Evolutionary conservation across 2,888 invertebrate genomes (phyloP).

Genomic region (Harmothoe impar): DNA sequence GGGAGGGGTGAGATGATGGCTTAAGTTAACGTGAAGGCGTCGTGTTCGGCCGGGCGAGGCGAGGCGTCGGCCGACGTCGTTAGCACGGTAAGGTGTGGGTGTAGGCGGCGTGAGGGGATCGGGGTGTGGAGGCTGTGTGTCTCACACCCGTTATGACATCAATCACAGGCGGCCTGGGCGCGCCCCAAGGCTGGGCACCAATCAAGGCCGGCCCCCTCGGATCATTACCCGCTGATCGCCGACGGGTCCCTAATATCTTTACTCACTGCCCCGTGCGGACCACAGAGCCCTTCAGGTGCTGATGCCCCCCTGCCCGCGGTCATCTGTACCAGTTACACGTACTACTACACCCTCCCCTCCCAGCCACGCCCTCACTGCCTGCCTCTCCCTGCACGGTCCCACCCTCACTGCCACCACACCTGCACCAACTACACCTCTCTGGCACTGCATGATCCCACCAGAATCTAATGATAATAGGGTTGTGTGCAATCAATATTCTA

Average conservation of each 20-base stretch:
- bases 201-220: conserved; percentile 28
- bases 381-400: background rate
- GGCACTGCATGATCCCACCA: too few relatives aligned
- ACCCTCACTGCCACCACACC: too few relatives aligned
- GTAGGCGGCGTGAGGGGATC: background rate
- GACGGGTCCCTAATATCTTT: conserved; percentile 8
- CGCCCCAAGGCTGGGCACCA: background rate
- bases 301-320: background rate
- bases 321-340: conserved; percentile 29
- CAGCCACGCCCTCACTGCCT: background rate
- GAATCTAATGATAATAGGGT: too few relatives aligned
- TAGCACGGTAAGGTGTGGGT: background rate
- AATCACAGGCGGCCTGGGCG: background rate
- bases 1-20: background rate
- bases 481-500: too few relatives aligned
- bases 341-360: background rate
- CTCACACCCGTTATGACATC: conserved; percentile 25
- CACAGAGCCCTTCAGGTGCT: background rate
- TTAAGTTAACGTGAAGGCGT: background rate
- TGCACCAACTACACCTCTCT: too few relatives aligned
- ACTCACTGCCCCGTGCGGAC: background rate
- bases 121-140: background rate
- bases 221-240: conserved; percentile 42
- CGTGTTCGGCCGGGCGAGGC: background rate
- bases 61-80: conserved; percentile 8